Percentiles rank a stretch among this genome's conserved stretches.
phyloP scores from a whole-genome alignment of 1,140 invertebrate species.

The Thaumatotibia leucotreta region DNA sequence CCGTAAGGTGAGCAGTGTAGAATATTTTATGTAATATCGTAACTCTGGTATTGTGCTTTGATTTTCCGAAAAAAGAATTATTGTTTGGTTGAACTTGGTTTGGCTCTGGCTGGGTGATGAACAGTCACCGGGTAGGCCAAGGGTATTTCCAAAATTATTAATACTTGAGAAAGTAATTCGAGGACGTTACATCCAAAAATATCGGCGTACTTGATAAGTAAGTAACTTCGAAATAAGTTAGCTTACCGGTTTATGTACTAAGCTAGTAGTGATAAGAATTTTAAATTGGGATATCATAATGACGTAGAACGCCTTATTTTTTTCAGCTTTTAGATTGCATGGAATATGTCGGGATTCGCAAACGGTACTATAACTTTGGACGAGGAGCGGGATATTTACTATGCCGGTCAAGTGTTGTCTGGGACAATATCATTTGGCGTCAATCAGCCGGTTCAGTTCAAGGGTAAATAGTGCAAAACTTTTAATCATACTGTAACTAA shows the following conservation, averaged over 20 bases:
- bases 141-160: no score
- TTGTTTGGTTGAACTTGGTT: no score
- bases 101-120: no score
- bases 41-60: no score
- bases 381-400: conserved; percentile 31
- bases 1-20: no score
- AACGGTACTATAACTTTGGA: conserved; percentile 30
- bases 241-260: not conserved
- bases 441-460: conserved; percentile 25
- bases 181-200: no score
- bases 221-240: not conserved
- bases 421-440: conserved; percentile 41
- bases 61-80: no score
- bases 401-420: conserved; percentile 42
- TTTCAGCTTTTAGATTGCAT: not conserved
- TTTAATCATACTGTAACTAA: not conserved
- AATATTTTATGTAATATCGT: no score
- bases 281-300: not conserved
- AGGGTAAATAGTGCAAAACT: conserved; percentile 24
- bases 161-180: no score
- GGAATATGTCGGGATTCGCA: not conserved
- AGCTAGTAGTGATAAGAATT: not conserved
- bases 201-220: no score
- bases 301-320: not conserved
- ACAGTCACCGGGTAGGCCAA: no score